Base-by-base conservation (phyloP, 2,888 invertebrate genomes). In the Eupithecia abbreviata region DNA sequence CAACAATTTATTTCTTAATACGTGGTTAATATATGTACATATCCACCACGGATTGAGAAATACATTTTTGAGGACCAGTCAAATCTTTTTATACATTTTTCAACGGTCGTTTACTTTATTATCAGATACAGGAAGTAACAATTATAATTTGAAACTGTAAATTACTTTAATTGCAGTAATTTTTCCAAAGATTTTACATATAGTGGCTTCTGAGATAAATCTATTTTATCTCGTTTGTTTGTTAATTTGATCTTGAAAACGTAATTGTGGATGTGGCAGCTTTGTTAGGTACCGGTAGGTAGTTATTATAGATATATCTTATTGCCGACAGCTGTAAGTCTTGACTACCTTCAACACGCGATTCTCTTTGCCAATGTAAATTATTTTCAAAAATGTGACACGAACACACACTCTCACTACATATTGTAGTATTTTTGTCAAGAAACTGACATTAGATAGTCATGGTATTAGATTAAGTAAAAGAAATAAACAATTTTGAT, bases 211-310 rank as follows among this genome's bases (percentile, higher is more conserved):
- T 42, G 42, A 66, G 66, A 66, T 66, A 42, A 62, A 62, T 62
- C 41, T 42, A 3, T 66, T 66, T 42, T 66, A 66, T 66, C 42
- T 66, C 66, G 7, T 66, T 66, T 42, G 66, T 66, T 66, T 66
- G 66, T 66, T 42, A 66, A 66, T 42, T 66, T 66, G 42, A 66
- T 66, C 66, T 66, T 42, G 42, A 66, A 66, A 66, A 41, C 42
- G 15, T 66, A 66, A 42, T 66, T 42, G 66, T 66, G 66, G 66
- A 66, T 66, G 66, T 42, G 7, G 41, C 66, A 6, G 42, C 7
- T 66, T 41, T 66, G 18, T 18, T 58, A 58, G 30, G 12, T 4
- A 30, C 18, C 18, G 58, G 55, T 55, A 55, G 55, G n/a, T 55
- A 55, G 55, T 5, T n/a, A n/a, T 55, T 55, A 58, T 18, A 58